Evolutionary conservation across 2,797 vertebrate species (phyloP).

Genomic region (Acrossocheilus wenchowensis): DNA sequence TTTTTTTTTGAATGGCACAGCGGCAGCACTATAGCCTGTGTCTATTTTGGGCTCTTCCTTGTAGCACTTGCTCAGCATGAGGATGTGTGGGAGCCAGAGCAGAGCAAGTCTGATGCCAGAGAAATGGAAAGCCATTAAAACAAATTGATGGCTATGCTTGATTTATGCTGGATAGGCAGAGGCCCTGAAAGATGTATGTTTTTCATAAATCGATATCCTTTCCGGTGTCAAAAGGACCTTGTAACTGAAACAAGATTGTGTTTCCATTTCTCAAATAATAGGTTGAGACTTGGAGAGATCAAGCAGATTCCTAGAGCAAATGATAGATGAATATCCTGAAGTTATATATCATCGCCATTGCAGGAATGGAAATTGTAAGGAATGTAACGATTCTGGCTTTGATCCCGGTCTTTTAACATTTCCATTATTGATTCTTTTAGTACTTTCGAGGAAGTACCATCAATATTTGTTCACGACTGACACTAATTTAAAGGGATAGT

Average conservation of each 20-base stretch:
- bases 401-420: neutral
- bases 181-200: conserved; percentile 57
- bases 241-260: neutral
- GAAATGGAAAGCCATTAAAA: conserved; percentile 79
- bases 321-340: neutral
- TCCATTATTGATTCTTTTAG: neutral
- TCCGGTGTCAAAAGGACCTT: neutral
- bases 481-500: neutral
- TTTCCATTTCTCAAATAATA: neutral
- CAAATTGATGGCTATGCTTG: conserved; percentile 74
- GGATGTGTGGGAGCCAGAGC: conserved; percentile 60
- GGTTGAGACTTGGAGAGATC: neutral
- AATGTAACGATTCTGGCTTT: neutral
- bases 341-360: neutral
- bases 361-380: neutral
- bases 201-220: conserved; percentile 55
- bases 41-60: conserved; percentile 79
- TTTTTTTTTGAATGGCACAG: conserved; percentile 56
- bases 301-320: neutral
- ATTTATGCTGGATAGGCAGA: conserved; percentile 60
- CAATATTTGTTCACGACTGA: neutral
- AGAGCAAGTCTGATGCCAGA: conserved; percentile 69
- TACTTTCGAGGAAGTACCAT: neutral
- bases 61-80: conserved; percentile 79
- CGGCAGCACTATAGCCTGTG: conserved; percentile 64